Base-by-base conservation (phyloP, 2,888 invertebrate genomes). In the Acronicta alni region DNA sequence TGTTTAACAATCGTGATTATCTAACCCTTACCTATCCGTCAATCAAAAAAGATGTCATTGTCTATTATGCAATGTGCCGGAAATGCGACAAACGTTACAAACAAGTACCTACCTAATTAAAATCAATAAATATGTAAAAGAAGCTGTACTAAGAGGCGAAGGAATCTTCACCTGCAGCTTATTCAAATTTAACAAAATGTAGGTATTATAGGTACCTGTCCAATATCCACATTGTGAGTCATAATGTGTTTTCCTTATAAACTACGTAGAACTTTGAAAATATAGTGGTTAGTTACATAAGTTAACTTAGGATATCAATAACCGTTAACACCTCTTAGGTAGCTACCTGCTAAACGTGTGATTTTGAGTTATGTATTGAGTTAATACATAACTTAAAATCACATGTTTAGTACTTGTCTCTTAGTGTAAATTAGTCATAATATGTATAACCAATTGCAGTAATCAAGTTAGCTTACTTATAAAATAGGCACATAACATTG, bases 1-100 rank as follows among this genome's bases (percentile, higher is more conserved):
- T 45, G 16, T 55, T 58, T 58, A 41, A 43, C 48, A 53, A 20
- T 32, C 41, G 46, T 42, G 48, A 58, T 76, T 77, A 77, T 69
- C 69, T 76, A 76, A 77, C 66, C 68, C 64, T 48, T 59, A n/a
- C 35, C 35, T 35, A 66, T 47, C 54, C 46, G 42, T 57, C 61
- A 64, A 63, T 44, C 32, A 59, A 56, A 61, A 67, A 65, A 77
- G 51, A 62, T 72, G 67, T 47, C 57, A 66, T 51, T 55, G 60
- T 59, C 20, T 43, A 43, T 76, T 75, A 58, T 18, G 60, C 44
- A 77, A 78, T 35, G 32, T 58, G n/a, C 57, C 67, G 78, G 72
- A 77, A 72, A 75, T 57, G 26, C 32, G 26, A 59, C 47, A 41
- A 57, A 35, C 23, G 55, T 37, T 58, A 57, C 42, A 53, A 57